Base-by-base conservation (phyloP, 2,888 invertebrate genomes). In the Dolomedes plantarius region DNA sequence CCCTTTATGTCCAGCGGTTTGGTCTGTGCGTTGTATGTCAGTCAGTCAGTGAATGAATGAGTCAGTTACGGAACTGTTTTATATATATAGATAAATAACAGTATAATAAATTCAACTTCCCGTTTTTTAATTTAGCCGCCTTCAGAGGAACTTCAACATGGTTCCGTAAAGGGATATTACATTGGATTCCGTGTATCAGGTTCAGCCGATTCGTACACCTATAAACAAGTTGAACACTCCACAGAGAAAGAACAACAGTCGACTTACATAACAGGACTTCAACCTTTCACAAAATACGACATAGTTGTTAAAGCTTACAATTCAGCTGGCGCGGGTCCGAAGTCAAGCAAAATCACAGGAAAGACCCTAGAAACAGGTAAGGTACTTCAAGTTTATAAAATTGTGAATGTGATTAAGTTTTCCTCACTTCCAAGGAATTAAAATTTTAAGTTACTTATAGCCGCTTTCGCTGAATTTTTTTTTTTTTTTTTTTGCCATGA, bases 301-400 rank as follows among this genome's bases (percentile, higher is more conserved):
- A 96, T 98, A 31, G 97, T 98, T 19, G 96, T 98, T 7, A 97
- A 97, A 92, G 97, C 97, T 0, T 98, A 96, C 91, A 98, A 98
- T 92, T 96, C 96, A 92, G 95, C 97, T 90, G 98, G 98, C 16
- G 95, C 96, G 0, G 98, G 98, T 36, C 98, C 98, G 0, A 94
- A 96, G 90, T 96, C 97, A 67, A 95, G 95, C 75, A 97, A 97
- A 92, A 94, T 95, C 56, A 95, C 95, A 90, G 97, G 97, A 83
- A 96, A 96, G 91, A 98, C 98, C 0, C 96, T 98, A 13, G 98
- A 98, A 93, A 98, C 98, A 73, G 86, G 88, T 88, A 86, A n/a
- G n/a, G n/a, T n/a, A n/a, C n/a, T n/a, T n/a, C 73, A 13, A 19
- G 2, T 50, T n/a, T n/a, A n/a, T n/a, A n/a, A n/a, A n/a, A n/a